These are phyloP conservation scores for Brachionus paranguensis DNA, from an alignment of 1,140 invertebrate genomes.

Conservation along the genomic window DNA sequence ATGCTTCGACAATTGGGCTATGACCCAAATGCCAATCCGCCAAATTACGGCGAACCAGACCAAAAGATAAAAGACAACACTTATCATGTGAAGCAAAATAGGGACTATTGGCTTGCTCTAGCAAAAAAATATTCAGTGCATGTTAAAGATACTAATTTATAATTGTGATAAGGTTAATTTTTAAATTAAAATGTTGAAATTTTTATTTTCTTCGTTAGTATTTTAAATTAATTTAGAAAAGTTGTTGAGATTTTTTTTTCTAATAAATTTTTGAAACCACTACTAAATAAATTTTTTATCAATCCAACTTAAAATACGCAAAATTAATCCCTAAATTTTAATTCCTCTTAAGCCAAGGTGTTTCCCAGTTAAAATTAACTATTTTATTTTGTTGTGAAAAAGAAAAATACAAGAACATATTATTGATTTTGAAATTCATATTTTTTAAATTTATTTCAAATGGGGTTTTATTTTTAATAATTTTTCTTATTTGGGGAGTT, in stretches of 20 bases:
- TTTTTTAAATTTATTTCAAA: neutral
- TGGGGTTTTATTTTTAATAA: neutral
- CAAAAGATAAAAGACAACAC: slow-evolving; percentile 76
- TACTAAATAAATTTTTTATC: neutral
- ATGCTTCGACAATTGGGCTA: slow-evolving; percentile 84
- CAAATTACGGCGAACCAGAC: slow-evolving; percentile 81
- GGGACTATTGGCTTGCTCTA: slow-evolving; percentile 54
- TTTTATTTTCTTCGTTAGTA: neutral
- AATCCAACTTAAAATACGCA: neutral
- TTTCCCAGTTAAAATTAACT: neutral
- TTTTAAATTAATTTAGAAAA: neutral
- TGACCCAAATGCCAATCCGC: slow-evolving; percentile 86
- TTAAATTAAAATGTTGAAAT: slow-evolving; percentile 3
- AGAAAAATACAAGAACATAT: neutral
- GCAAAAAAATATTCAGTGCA: slow-evolving; percentile 45
- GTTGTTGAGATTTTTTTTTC: neutral
- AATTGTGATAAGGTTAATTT: neutral
- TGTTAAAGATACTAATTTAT: neutral
- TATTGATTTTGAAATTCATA: neutral
- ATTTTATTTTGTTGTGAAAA: neutral
- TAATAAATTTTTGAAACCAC: neutral
- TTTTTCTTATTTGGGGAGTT: neutral
- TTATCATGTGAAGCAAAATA: slow-evolving; percentile 56
- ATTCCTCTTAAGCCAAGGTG: neutral
- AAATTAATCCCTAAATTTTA: neutral